A percentile compares a stretch with the other conserved stretches of the same genome.
Conservation (phyloP, 2,113 vertebrate species). For the Gadus macrocephalus region DNA sequence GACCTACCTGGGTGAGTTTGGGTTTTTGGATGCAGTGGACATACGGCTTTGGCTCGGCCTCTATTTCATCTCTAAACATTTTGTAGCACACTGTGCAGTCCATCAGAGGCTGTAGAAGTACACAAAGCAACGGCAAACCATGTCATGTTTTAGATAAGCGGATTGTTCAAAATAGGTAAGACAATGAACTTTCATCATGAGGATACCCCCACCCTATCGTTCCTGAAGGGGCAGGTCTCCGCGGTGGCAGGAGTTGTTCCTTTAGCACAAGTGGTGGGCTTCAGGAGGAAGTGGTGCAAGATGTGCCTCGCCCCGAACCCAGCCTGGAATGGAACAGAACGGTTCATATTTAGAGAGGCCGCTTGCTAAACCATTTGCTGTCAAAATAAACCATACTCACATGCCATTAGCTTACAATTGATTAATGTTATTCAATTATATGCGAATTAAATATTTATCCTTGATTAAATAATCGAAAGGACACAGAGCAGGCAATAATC, state of each 20-base stretch:
- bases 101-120: constrained; percentile 64
- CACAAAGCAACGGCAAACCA: neutral
- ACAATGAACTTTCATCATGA: no score
- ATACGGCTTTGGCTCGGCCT: constrained; percentile 53
- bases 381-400: no score
- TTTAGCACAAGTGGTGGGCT: constrained; percentile 64
- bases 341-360: neutral
- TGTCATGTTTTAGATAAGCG: no score
- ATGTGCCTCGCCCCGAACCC: constrained; percentile 60
- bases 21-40: constrained; percentile 71
- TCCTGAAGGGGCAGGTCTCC: constrained; percentile 58
- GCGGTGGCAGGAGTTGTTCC: constrained; percentile 31
- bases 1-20: constrained; percentile 57
- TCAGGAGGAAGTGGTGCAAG: constrained; percentile 67
- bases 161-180: no score
- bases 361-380: neutral
- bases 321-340: constrained; percentile 40
- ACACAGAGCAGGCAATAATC: no score
- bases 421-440: no score
- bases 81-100: constrained; percentile 74
- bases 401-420: no score
- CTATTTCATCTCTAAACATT: constrained; percentile 28
- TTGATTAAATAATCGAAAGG: no score
- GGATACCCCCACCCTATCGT: constrained; percentile 59
- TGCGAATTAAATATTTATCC: no score